Evolutionary conservation across 2,113 vertebrate species (phyloP).

Genomic region (Echinops telfairi): DNA sequence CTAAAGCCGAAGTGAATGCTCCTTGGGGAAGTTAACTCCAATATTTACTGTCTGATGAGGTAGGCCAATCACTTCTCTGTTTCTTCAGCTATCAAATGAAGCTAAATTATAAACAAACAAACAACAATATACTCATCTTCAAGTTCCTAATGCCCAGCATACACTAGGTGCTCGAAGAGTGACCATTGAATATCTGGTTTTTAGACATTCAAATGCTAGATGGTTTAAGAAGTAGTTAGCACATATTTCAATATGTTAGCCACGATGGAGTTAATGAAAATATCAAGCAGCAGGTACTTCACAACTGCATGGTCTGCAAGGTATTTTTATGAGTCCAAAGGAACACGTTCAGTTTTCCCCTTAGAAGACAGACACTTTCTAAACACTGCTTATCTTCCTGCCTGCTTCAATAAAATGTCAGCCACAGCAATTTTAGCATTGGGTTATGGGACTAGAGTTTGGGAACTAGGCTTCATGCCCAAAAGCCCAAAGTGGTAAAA

Average conservation of each 20-base stretch:
- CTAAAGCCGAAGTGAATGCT: background rate
- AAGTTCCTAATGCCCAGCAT: background rate
- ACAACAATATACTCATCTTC: background rate
- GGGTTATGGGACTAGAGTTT: background rate
- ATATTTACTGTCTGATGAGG: background rate
- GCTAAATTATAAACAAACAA: background rate
- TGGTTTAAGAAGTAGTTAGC: background rate
- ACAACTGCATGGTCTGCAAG: too few relatives aligned
- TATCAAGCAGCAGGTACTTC: too few relatives aligned
- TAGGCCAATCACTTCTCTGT: background rate
- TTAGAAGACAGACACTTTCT: background rate
- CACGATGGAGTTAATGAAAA: background rate
- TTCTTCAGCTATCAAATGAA: background rate
- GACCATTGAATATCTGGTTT: fast-evolving
- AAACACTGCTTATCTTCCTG: background rate
- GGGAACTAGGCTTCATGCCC: background rate
- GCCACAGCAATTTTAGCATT: background rate
- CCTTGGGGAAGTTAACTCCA: background rate
- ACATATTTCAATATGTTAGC: background rate
- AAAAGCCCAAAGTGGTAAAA: background rate
- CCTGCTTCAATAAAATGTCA: background rate
- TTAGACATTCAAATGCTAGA: background rate
- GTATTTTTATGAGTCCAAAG: background rate
- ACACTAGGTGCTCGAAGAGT: background rate
- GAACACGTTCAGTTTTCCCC: background rate